Evolutionary conservation across 64 coral and sea anemone genomes (phyloP).

Genomic region (Montipora efflorescens): DNA sequence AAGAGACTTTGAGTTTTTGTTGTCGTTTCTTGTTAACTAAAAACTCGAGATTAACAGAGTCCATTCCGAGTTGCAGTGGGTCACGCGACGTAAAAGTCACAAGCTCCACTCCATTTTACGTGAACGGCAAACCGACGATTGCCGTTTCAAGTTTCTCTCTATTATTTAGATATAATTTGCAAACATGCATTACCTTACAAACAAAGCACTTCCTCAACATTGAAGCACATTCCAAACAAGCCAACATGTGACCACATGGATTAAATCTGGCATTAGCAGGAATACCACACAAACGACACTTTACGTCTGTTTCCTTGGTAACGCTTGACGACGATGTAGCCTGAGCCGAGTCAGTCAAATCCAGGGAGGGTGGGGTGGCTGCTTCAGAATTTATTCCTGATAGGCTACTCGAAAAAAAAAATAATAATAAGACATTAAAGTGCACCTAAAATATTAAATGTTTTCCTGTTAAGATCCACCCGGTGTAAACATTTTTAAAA

Average conservation of each 20-base stretch:
- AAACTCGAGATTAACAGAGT: no score
- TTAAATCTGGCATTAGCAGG: constrained; percentile 43
- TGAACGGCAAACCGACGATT: no score
- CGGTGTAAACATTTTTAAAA: no score
- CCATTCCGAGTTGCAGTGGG: no score
- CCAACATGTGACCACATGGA: constrained; percentile 71
- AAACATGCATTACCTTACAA: constrained; percentile 60
- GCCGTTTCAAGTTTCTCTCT: no score
- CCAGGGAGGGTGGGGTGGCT: neutral
- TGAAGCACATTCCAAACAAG: constrained; percentile 48
- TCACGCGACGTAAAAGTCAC: no score
- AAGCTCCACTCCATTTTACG: no score
- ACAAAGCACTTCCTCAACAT: constrained; percentile 61
- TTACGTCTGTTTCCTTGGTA: neutral
- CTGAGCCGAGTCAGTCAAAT: neutral
- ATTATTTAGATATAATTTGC: no score
- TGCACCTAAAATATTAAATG: no score
- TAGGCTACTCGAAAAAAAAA: neutral
- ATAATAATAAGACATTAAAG: neutral
- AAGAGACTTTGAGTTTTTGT: no score
- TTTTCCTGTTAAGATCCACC: no score
- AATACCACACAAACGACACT: constrained; percentile 49
- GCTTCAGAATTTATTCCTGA: neutral
- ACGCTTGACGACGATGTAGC: neutral
- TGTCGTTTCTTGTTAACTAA: no score